Evolutionary conservation across 1,140 invertebrate species (phyloP).

Genomic region (Trichonephila clavipes): DNA sequence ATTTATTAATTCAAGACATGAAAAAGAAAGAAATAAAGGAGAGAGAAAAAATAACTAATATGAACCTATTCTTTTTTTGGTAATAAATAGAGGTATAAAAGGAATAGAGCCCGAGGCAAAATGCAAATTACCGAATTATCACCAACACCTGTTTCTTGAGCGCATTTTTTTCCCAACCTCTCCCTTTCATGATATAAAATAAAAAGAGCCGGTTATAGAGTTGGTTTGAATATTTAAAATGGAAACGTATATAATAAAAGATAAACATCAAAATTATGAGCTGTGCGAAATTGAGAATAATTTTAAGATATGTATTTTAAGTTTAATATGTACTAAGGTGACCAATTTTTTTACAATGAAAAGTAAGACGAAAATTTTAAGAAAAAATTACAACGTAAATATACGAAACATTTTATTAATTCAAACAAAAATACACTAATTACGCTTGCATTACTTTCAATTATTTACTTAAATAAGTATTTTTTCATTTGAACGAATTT

Average conservation of each 20-base stretch:
- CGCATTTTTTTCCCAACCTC: neutral
- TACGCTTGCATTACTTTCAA: too few species aligned
- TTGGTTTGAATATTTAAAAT: neutral
- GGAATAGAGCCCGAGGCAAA: neutral
- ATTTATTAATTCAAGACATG: neutral
- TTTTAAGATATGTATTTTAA: too few species aligned
- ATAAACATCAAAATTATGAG: too few species aligned
- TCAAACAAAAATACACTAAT: too few species aligned
- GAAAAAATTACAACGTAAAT: too few species aligned
- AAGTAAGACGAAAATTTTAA: too few species aligned
- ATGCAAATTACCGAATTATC: neutral
- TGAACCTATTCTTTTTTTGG: conserved; percentile 2
- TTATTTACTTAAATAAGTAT: too few species aligned
- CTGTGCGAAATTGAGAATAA: too few species aligned
- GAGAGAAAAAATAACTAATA: neutral
- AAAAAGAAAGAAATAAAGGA: neutral
- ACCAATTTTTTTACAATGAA: too few species aligned
- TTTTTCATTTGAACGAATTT: too few species aligned
- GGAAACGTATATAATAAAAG: neutral
- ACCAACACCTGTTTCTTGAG: conserved; percentile 2
- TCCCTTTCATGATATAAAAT: neutral
- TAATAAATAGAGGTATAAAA: conserved; percentile 60
- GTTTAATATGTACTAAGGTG: too few species aligned
- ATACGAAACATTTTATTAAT: too few species aligned
- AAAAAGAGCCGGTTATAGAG: neutral